Evolutionary conservation across 2,888 invertebrate species (phyloP), one percentile per base, ranked within the genome.

Genomic region (Macaria liturata): DNA sequence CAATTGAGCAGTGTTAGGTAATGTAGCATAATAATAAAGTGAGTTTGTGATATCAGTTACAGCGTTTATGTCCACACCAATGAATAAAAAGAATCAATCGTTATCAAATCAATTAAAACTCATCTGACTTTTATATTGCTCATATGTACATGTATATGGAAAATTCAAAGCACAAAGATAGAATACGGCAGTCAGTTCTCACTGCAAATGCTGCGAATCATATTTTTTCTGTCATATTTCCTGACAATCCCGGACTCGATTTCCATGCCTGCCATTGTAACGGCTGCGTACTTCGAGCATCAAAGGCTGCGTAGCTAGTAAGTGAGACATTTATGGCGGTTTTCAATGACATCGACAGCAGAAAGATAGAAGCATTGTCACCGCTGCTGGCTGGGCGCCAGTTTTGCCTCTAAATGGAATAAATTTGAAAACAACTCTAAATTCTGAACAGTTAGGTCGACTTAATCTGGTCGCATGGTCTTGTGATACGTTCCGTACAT

Each of bases 321-420:
- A n/a, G 61, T 69, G 68, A 67, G 65, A 65, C 59, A 58, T 68
- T 74, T 72, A 70, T 73, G 61, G 66, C 67, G 67, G 60, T 72
- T 69, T 70, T 59, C 75, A 81, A 81, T 76, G 79, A 75, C 75
- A 83, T 80, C 75, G 81, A 79, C 75, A 70, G 72, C 69, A 68
- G 72, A 80, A 79, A 81, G 71, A 78, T 74, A 75, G 71, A n/a
- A 70, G 71, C 75, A 78, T 83, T 80, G 81, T 81, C 79, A 71
- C 78, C 66, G 61, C 44, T 61, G 50, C 75, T 86, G 86, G 86
- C 86, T 65, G 55, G 9, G 46, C 72, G 83, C 86, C 86, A 86
- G 70, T 62, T 65, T 64, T 66, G 64, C 66, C 63, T 57, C 58
- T 65, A 69, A 71, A 73, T 67, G 69, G 62, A 64, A 68, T 66